These are phyloP conservation scores for Urosaurus nigricauda DNA, from an alignment of 2,797 vertebrate genomes.

Conservation along the genomic window DNA sequence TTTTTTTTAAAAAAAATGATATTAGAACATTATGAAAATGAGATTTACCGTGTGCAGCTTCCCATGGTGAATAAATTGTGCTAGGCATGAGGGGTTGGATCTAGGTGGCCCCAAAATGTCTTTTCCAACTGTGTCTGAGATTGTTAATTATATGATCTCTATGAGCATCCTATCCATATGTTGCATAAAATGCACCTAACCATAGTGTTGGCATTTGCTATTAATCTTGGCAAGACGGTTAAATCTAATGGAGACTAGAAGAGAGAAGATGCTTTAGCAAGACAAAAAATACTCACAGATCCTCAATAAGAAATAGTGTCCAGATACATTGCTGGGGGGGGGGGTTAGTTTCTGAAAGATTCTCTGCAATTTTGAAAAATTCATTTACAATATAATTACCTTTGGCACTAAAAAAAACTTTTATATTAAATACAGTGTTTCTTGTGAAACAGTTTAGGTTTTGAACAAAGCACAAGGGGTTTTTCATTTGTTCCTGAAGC, in stretches of 20 bases:
- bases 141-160: background rate
- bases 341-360: too few relatives aligned
- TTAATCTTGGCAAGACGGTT: background rate
- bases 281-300: too few relatives aligned
- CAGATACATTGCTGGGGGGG: too few relatives aligned
- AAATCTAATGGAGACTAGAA: background rate
- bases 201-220: background rate
- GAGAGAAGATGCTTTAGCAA: background rate
- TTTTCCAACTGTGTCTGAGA: background rate
- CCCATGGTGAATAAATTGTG: background rate
- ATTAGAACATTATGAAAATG: background rate
- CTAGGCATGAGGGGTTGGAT: background rate
- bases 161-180: background rate
- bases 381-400: too few relatives aligned
- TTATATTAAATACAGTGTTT: too few relatives aligned
- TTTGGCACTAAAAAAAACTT: too few relatives aligned
- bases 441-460: too few relatives aligned
- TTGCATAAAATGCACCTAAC: background rate
- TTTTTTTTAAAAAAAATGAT: too few relatives aligned
- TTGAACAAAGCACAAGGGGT: too few relatives aligned
- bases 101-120: background rate
- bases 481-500: too few relatives aligned
- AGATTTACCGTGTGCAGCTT: background rate
- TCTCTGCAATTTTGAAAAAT: too few relatives aligned
- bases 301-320: too few relatives aligned